Conservation (phyloP, 2,888 invertebrate species). For the Noctua janthina region DNA sequence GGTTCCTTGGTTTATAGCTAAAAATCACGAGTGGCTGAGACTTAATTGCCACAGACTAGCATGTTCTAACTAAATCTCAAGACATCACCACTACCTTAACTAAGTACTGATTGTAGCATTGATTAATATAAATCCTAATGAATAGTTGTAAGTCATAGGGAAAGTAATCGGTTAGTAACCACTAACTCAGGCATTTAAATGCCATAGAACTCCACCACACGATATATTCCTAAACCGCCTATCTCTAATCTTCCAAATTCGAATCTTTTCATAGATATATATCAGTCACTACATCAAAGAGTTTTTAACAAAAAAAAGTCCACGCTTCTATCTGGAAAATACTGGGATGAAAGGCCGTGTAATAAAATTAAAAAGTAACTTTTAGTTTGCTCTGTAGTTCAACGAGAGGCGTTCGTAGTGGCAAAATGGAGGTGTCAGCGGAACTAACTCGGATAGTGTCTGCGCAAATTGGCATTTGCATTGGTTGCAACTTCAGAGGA, state of each 20-base stretch:
- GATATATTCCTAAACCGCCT: not conserved
- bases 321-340: not conserved
- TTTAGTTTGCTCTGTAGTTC: conserved; percentile 26
- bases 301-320: not conserved
- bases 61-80: not conserved
- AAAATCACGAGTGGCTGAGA: not conserved
- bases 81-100: not conserved
- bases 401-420: conserved; percentile 2
- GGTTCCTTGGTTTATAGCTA: conserved; percentile 42
- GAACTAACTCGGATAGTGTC: conserved; percentile 11
- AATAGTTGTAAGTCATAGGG: not conserved
- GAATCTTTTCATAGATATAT: not conserved
- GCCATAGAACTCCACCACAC: not conserved
- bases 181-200: too few species aligned
- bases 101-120: not conserved
- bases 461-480: conserved; percentile 26
- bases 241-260: not conserved
- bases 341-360: conserved; percentile 3
- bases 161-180: not conserved
- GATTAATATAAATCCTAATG: not conserved
- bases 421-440: conserved; percentile 31
- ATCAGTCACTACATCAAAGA: not conserved
- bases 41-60: not conserved
- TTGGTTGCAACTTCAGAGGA: conserved; percentile 8
- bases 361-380: conserved; percentile 32